Percentiles rank a stretch among this genome's conserved stretches.
These are phyloP conservation scores for Collichthys lucidus DNA, from an alignment of 2,113 vertebrate species.

Conservation along the genomic window DNA sequence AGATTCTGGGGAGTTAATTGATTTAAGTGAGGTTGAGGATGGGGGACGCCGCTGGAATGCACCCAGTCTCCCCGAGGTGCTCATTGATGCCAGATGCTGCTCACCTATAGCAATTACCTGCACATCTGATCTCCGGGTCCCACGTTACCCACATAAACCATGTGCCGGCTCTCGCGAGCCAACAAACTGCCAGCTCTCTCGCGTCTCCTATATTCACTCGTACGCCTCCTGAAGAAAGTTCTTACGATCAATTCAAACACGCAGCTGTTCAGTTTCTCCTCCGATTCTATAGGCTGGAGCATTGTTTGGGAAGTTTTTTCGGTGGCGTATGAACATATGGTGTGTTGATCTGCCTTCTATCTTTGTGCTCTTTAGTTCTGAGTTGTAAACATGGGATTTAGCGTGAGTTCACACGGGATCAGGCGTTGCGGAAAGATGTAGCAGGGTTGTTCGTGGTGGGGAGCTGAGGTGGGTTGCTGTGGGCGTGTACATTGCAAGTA, in stretches of 20 bases:
- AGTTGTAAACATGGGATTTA: background rate
- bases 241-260: conserved; percentile 1
- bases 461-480: too few species aligned
- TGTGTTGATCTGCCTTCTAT: background rate
- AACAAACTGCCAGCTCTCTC: conserved; percentile 11
- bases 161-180: background rate
- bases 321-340: conserved; percentile 2
- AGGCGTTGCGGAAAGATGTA: too few species aligned
- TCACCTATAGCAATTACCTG: conserved; percentile 55
- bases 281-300: background rate
- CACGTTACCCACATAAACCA: conserved; percentile 11
- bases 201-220: background rate
- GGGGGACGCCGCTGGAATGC: conserved; percentile 10
- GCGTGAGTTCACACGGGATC: too few species aligned
- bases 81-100: conserved; percentile 58
- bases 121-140: conserved; percentile 32
- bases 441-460: too few species aligned
- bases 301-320: background rate
- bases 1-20: conserved; percentile 40
- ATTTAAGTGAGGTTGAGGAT: conserved; percentile 40
- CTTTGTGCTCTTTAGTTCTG: background rate
- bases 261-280: conserved; percentile 2
- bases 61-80: conserved; percentile 17
- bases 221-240: background rate
- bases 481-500: too few species aligned